phyloP scores from a whole-genome alignment of 1,140 invertebrate genomes.

The Psilanteris sp. region DNA sequence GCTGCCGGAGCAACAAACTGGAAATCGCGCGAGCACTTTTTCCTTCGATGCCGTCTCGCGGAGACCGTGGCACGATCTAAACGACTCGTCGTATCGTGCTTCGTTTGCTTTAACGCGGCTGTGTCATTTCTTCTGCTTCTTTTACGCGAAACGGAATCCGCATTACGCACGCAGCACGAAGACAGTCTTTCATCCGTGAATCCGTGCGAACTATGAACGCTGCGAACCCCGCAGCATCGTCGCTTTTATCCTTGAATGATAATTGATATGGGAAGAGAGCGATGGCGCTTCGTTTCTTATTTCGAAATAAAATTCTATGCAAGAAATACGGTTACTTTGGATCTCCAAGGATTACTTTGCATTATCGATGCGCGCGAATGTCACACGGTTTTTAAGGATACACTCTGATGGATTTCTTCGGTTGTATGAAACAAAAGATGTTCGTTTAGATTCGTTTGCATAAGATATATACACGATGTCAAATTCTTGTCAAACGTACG shows the following conservation, averaged over 20 bases:
- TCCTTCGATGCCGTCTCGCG: slow-evolving; percentile 4
- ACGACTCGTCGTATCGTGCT: slow-evolving; percentile 42
- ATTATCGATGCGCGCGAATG: too few relatives aligned
- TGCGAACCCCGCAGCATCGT: background rate
- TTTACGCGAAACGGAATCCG: slow-evolving; percentile 25
- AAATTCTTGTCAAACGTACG: too few relatives aligned
- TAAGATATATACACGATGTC: too few relatives aligned
- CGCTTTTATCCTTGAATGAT: slow-evolving; percentile 53
- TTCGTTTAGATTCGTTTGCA: too few relatives aligned
- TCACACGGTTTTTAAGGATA: too few relatives aligned
- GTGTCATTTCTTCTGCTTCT: slow-evolving; percentile 18
- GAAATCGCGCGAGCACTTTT: slow-evolving; percentile 31
- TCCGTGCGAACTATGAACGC: slow-evolving; percentile 2
- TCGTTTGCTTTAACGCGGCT: slow-evolving; percentile 49
- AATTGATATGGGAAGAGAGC: slow-evolving; percentile 50
- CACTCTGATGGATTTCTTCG: too few relatives aligned
- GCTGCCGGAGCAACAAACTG: slow-evolving; percentile 3
- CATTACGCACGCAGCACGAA: slow-evolving; percentile 30
- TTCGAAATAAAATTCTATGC: slow-evolving; percentile 11
- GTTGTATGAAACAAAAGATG: too few relatives aligned
- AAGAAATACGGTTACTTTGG: slow-evolving; percentile 3
- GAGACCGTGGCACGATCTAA: slow-evolving; percentile 1
- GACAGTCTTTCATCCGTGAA: slow-evolving; percentile 21
- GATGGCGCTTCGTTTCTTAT: slow-evolving; percentile 11
- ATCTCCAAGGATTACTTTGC: too few relatives aligned